Conservation (phyloP, 2,797 vertebrate genomes). For the Hippoglossus hippoglossus region DNA sequence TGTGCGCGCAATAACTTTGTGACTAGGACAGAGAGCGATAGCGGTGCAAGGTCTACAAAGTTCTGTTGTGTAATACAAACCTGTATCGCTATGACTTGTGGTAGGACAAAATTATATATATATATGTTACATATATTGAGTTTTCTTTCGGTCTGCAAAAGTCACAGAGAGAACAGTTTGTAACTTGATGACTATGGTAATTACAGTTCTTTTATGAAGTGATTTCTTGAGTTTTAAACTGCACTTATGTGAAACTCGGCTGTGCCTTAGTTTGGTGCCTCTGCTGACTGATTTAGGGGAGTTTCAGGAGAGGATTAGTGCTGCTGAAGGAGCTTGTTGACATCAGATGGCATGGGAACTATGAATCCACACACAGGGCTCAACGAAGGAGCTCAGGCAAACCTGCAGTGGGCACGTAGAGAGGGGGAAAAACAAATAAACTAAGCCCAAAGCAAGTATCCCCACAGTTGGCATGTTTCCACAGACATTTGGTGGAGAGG, state of each 20-base stretch:
- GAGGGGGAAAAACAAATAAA: conserved; percentile 72
- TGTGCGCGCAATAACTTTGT: too few relatives aligned
- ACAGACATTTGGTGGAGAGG: conserved; percentile 62
- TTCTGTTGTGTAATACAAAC: too few relatives aligned
- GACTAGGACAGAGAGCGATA: too few relatives aligned
- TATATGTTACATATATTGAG: not conserved
- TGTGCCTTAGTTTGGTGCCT: conserved; percentile 26
- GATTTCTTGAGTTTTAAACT: conserved; percentile 44
- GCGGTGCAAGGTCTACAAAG: too few relatives aligned
- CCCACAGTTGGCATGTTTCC: conserved; percentile 69
- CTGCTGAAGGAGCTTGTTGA: conserved; percentile 79
- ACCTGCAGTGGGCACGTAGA: conserved; percentile 68
- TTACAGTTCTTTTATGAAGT: conserved; percentile 27
- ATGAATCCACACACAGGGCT: conserved; percentile 73
- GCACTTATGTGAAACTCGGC: conserved; percentile 50
- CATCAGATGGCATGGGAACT: conserved; percentile 86
- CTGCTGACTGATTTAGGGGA: conserved; percentile 59
- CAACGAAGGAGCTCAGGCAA: conserved; percentile 69
- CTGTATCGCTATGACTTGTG: too few relatives aligned
- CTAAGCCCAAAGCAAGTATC: conserved; percentile 73
- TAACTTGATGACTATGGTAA: conserved; percentile 5
- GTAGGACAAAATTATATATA: too few relatives aligned
- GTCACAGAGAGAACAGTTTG: not conserved
- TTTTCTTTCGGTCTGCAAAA: not conserved
- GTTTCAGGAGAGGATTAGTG: conserved; percentile 76